Base-by-base conservation (phyloP, 2,888 invertebrate species). In the Metopia argyrocephala region DNA sequence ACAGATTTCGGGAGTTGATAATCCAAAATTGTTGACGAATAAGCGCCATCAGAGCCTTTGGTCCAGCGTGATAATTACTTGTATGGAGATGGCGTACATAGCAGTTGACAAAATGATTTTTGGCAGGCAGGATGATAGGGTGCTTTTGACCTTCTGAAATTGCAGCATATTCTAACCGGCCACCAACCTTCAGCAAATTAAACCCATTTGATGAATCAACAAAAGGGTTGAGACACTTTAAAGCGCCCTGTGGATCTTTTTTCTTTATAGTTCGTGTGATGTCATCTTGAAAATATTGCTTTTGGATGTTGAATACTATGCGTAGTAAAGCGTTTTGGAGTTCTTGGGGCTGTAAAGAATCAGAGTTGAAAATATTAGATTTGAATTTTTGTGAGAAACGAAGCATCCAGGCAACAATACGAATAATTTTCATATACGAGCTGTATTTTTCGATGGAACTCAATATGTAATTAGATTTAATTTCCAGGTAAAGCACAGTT, bases 51-150 rank as follows among this genome's bases (percentile, higher is more conserved):
- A 82, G 21, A 9, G 79, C 50, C 20, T 78, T 83, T 7, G 79
- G 38, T 20, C 78, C 82, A 45, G 78, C 82, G 27, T 84, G 78
- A 57, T 75, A 81, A 9, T 80, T 83, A 21, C 27, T 64, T 2
- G 64, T 12, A 61, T 81, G 79, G 6, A 84, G 12, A 62, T 84
- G 66, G 4, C 61, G 66, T 7, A 76, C 69, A 71, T 23, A 73
- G 12, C 54, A n/a, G n/a, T 56, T 9, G 1, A 73, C 59, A 56
- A 76, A 74, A 3, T 59, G 21, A 20, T 64, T 56, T 27, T 78
- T 68, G 7, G 27, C 28, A 3, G 78, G 68, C 21, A 82, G 15
- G 5, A 76, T n/a, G 27, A 73, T 18, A 1, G 70, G 76, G 46
- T 64, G 46, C 12, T 66, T 79, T 23, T 59, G 59, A 5, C 5